Evolutionary conservation across 2,888 invertebrate species (phyloP).

Genomic region (Drosophila buzzatii): DNA sequence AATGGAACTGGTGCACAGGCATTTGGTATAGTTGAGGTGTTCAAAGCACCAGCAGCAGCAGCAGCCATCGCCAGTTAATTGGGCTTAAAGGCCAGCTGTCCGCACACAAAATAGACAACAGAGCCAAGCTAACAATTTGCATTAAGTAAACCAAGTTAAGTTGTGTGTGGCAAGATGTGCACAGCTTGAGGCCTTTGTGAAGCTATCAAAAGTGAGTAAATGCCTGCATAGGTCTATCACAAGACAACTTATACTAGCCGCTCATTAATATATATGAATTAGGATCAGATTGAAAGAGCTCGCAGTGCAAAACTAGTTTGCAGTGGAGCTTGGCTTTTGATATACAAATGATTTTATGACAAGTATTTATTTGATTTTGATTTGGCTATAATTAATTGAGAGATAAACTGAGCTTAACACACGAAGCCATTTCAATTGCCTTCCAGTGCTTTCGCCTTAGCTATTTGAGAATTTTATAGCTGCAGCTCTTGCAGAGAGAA

Average conservation of each 20-base stretch:
- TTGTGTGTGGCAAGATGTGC: constrained; percentile 1
- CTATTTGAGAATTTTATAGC: background rate
- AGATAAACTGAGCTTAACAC: background rate
- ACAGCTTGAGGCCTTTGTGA: constrained; percentile 1
- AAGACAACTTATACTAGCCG: background rate
- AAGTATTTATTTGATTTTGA: background rate
- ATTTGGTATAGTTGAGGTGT: constrained; percentile 23
- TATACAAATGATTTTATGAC: background rate
- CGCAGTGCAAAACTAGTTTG: background rate
- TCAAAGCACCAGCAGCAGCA: constrained; percentile 10
- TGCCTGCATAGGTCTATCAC: background rate
- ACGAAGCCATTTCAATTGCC: background rate
- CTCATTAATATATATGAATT: background rate
- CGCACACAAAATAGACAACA: constrained; percentile 29
- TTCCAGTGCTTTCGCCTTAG: background rate
- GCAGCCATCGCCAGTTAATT: constrained; percentile 33
- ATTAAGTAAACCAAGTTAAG: constrained; percentile 14
- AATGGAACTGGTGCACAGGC: constrained; percentile 44
- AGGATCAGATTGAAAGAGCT: background rate
- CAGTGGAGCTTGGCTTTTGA: background rate
- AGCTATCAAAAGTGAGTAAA: constrained; percentile 3
- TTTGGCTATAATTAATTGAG: background rate
- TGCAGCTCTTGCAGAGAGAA: background rate
- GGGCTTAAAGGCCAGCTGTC: constrained; percentile 63
- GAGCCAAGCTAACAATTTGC: constrained; percentile 42